Evolutionary conservation across 2,113 vertebrate genomes (phyloP).

Genomic region (Pandion haliaetus): DNA sequence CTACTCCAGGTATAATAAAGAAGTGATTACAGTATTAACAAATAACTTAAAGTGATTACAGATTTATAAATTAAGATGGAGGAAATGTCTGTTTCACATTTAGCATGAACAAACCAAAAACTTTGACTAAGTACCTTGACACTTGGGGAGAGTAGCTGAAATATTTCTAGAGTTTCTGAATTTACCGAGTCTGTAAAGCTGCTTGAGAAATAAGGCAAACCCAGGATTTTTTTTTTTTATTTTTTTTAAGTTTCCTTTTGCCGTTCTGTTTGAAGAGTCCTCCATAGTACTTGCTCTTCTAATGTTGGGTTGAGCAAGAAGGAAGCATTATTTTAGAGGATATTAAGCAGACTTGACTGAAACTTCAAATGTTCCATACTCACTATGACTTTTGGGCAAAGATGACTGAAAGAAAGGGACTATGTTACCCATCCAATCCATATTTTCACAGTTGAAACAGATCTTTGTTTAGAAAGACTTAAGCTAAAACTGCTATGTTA

Average conservation of each 20-base stretch:
- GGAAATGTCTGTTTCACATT: conserved; percentile 27
- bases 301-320: neutral
- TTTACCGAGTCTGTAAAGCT: neutral
- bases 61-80: conserved; percentile 14
- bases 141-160: conserved; percentile 17
- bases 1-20: neutral
- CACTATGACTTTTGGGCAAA: neutral
- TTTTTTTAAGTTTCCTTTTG: neutral
- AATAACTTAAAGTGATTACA: neutral
- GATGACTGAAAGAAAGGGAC: neutral
- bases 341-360: neutral
- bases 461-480: neutral
- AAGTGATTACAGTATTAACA: neutral
- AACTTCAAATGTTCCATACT: neutral
- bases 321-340: neutral
- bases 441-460: neutral
- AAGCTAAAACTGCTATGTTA: neutral
- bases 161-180: neutral
- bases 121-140: neutral
- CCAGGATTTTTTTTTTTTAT: neutral
- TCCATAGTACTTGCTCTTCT: neutral
- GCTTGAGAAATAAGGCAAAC: neutral
- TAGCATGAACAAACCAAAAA: neutral
- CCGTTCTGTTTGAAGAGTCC: neutral
- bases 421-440: neutral